Base-by-base conservation (phyloP, 1,140 invertebrate species). In the Acromyrmex charruanus region DNA sequence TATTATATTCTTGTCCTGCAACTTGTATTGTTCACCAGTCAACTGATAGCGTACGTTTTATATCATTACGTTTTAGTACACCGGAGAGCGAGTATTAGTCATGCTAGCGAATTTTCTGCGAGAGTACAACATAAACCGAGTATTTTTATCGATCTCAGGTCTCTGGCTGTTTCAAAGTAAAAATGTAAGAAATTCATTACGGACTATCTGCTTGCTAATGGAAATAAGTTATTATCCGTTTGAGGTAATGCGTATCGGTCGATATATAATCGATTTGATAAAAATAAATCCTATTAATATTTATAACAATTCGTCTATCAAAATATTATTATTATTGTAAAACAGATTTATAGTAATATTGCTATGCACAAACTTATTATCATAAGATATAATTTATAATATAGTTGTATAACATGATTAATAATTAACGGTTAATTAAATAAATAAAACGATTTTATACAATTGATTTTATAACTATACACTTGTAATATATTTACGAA, bases 101-200 rank as follows among this genome's bases (percentile, higher is more conserved):
- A 79, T 79, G 77, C 12, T 79, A 49, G 6, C 7, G 0, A 79
- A 79, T 63, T 79, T 79, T 44, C 16, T 21, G 16, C 39, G 59
- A 49, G 59, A 79, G 12, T 79, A 79, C 12, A 79, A 79, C 31
- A 16, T 79, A 2, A 79, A 79, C 9, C 16, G 39, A 2, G 0
- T 79, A 28, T n/a, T 79, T 1, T 51, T 79, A 14, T 79, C 77
- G n/a, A 28, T 4, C 6, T n/a, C 25, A 51, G 77, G 77, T 51
- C 59, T 65, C n/a, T 79, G 77, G 77, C 59, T 59, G 2, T 65
- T 65, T 49, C 77, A 79, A 31, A 65, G 7, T n/a, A 79, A 21
- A 0, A 0, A n/a, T 3, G 18, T 31, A 18, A 79, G 44, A 79
- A 65, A 31, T 79, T 31, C 16, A 3, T 66, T 79, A 28, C 44